phyloP scores from a whole-genome alignment of 2,888 invertebrate species.

The Plagodis dolabraria region DNA sequence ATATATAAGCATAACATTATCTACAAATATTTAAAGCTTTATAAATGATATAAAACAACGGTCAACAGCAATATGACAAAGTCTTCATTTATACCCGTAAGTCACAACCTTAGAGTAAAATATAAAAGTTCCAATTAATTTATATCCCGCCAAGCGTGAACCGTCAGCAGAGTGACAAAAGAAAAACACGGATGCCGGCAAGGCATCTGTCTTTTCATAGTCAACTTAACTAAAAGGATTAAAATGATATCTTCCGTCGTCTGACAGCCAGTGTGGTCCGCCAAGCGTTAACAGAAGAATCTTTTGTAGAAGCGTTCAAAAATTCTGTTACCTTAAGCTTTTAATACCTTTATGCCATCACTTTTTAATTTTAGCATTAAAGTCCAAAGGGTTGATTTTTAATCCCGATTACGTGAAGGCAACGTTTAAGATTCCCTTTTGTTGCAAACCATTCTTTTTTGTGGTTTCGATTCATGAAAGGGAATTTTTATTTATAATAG shows the following conservation, averaged over 20 bases:
- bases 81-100: neutral
- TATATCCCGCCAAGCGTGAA: constrained; percentile 60
- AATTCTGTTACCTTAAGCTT: constrained; percentile 81
- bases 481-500: constrained; percentile 45
- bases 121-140: constrained; percentile 53
- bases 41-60: neutral
- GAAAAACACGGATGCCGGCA: constrained; percentile 70
- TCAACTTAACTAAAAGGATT: constrained; percentile 85
- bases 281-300: constrained; percentile 77
- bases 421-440: constrained; percentile 63
- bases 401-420: constrained; percentile 74
- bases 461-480: constrained; percentile 60
- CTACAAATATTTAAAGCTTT: neutral
- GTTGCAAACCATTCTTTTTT: constrained; percentile 60
- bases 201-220: constrained; percentile 82
- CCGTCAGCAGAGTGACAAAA: constrained; percentile 67
- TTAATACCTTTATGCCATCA: constrained; percentile 82
- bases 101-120: constrained; percentile 36
- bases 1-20: too few species aligned
- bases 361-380: constrained; percentile 81
- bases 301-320: constrained; percentile 70
- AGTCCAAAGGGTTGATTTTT: constrained; percentile 73
- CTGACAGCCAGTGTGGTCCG: constrained; percentile 81
- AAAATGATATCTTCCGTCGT: constrained; percentile 83
- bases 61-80: neutral